Evolutionary conservation across 1,140 invertebrate species (phyloP).

Genomic region (Heliothis subflexa): DNA sequence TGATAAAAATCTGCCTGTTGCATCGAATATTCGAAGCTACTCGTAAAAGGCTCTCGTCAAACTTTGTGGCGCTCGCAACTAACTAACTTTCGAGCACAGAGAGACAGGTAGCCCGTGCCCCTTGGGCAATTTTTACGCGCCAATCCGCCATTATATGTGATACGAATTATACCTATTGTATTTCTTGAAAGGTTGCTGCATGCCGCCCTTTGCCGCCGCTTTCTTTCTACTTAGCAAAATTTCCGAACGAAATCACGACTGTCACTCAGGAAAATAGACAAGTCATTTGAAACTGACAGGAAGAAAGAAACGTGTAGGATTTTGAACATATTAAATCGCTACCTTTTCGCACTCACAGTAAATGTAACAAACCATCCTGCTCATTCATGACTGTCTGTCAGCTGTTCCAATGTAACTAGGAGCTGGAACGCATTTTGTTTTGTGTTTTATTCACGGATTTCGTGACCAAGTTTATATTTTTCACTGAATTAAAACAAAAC

Average conservation of each 20-base stretch:
- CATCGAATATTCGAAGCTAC: no score
- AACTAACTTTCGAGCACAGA: no score
- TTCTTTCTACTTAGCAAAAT: background rate
- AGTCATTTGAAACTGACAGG: background rate
- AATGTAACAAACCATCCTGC: background rate
- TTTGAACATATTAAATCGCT: background rate
- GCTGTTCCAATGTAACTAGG: background rate
- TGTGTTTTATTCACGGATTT: background rate
- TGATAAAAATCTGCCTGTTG: no score
- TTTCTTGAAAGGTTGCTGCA: background rate
- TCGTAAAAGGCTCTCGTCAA: no score
- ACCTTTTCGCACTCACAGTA: background rate
- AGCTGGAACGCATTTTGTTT: background rate
- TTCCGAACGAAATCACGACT: slow-evolving; percentile 7
- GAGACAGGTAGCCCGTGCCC: no score
- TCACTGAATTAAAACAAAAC: background rate
- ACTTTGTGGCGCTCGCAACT: no score
- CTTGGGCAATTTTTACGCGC: no score
- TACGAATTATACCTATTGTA: no score
- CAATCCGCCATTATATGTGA: no score
- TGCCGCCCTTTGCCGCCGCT: background rate
- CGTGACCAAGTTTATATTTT: background rate
- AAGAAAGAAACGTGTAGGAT: background rate
- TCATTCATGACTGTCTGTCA: background rate
- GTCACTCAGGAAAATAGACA: background rate